Base-by-base conservation (phyloP, 1,140 invertebrate genomes). In the Popillia japonica region DNA sequence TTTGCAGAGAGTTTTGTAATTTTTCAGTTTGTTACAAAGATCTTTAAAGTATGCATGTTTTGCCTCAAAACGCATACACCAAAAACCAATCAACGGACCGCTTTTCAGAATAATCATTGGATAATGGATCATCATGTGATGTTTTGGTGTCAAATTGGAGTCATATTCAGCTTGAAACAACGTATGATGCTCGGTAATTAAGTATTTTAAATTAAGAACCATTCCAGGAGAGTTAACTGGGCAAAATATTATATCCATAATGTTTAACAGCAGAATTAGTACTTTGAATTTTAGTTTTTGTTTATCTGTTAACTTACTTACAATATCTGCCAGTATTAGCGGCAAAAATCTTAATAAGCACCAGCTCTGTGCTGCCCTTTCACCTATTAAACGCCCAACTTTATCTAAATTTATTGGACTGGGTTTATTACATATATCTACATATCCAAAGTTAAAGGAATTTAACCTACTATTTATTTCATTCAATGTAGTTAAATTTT, bases 1-100 rank as follows among this genome's bases (percentile, higher is more conserved):
- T 44, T 44, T 44, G 9, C 14, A 44, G 9, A 44, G 42, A 3
- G 42, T 3, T 44, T 44, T 44, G 6, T 44, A 44, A 44, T 44
- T 44, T 14, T 44, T 44, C 6, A 11, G 9, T 44, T 44, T 44
- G 42, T 7, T 3, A 44, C 7, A 48, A 48, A 48, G 44, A 10
- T 48, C 44, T 64, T 64, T 64, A 23, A 64, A 64, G n/a, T 23
- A 64, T 2, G 59, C 59, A 23, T 64, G 59, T 17, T 64, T 64
- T 17, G 17, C 59, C 22, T 64, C 59, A 64, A 64, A 64, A 22
- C 59, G 8, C 59, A 61, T 61, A 17, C n/a, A 61, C 17, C 59
- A 61, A 61, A 61, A 61, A 2, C 22, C 22, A 20, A 17, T 20
- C 2, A 20, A 61, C 0, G 59, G 59, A 17, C 59, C 59, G 4